Base-by-base conservation (phyloP, 2,888 invertebrate species). In the Dynastes maya region DNA sequence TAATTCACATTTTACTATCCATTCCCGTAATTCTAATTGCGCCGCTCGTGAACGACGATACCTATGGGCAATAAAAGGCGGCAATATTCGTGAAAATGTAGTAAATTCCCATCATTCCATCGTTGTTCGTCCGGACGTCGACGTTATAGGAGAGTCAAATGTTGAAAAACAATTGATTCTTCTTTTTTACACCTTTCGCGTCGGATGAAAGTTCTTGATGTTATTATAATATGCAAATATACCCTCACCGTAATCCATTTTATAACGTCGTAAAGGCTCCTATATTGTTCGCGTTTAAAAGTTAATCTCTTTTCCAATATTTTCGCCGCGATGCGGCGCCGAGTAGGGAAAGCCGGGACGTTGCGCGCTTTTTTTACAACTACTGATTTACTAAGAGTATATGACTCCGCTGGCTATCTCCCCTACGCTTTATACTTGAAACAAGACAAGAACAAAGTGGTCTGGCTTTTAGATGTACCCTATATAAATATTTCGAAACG, bases 161-260 rank as follows among this genome's bases (percentile, higher is more conserved):
- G 45, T 45, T 45, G 61, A 29, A 29, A 61, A 61, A 61, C 61
- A 61, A 61, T 61, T 61, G 61, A 61, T 61, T 61, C 29, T 11
- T 45, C 11, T 5, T 11, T 61, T 61, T 61, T 61, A 61, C 61
- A 61, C 61, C 61, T 58, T 61, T 27, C 61, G 27, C 27, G 29
- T 27, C 61, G 61, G 61, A 61, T 61, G 45, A 22, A 61, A 22
- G 61, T 61, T 61, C 61, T 22, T 61, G 61, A 61, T 61, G 61
- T 61, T 61, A 61, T 61, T 61, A 61, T 61, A 61, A 61, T 61
- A 61, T 61, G 61, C 61, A 61, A 61, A 61, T 61, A 61, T 22
- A 11, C 29, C 61, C 9, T 29, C 61, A 16, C 22, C 61, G 29
- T 61, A 61, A 61, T 61, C 61, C 61, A 22, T 9, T 61, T 61